These are phyloP conservation scores for Zosterops borbonicus DNA, from an alignment of 2,113 vertebrate genomes.

Conservation along the genomic window DNA sequence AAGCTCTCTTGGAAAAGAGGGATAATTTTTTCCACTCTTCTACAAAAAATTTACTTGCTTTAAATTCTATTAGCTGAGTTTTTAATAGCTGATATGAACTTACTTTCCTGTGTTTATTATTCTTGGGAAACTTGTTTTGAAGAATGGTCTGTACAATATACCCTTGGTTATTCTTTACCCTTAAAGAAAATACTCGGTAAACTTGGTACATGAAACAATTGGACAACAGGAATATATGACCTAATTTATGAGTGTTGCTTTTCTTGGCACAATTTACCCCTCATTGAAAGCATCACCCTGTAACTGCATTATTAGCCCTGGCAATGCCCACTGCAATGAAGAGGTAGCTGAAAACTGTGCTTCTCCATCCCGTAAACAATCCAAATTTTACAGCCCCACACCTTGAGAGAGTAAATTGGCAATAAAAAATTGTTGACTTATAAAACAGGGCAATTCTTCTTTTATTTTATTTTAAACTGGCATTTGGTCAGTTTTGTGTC, in stretches of 20 bases:
- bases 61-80: neutral
- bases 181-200: neutral
- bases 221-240: neutral
- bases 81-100: neutral
- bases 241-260: neutral
- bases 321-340: neutral
- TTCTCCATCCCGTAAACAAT: neutral
- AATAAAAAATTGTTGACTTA: neutral
- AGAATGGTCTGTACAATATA: neutral
- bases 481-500: neutral
- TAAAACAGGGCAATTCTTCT: neutral
- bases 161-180: neutral
- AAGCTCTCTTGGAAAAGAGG: neutral
- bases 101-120: neutral
- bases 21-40: neutral
- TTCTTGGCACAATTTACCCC: neutral
- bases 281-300: neutral
- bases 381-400: neutral
- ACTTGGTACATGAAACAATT: neutral
- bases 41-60: neutral
- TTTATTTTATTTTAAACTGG: neutral
- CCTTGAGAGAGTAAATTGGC: neutral
- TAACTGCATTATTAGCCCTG: neutral
- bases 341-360: neutral
- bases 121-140: conserved; percentile 7